A percentile compares a stretch with the other conserved stretches of the same genome.
phyloP scores from a whole-genome alignment of 2,113 vertebrate species.

The Stictonetta naevosa region DNA sequence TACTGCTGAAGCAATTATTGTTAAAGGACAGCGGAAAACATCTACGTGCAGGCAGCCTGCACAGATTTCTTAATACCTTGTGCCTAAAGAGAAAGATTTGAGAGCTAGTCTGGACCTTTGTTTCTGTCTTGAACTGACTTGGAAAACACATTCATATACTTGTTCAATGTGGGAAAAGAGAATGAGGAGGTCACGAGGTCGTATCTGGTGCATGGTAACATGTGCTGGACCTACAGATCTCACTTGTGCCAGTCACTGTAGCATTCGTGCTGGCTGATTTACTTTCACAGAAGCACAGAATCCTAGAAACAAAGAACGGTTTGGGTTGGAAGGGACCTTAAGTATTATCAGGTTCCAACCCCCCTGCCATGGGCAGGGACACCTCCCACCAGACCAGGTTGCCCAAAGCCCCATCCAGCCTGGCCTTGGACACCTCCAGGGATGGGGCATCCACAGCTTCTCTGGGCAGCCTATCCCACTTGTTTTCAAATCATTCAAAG shows the following conservation, averaged over 20 bases:
- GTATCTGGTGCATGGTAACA: not conserved
- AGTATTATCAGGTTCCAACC: not conserved
- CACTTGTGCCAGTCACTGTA: not conserved
- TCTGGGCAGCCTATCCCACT: not conserved
- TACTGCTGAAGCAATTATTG: not conserved
- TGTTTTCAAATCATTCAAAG: not conserved
- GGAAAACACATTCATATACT: not conserved
- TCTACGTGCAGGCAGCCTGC: not conserved
- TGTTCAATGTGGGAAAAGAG: not conserved
- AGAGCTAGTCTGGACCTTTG: not conserved
- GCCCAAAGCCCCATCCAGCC: not conserved
- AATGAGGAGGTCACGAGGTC: not conserved
- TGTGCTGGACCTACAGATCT: not conserved
- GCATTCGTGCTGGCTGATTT: rapidly evolving
- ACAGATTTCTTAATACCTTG: not conserved
- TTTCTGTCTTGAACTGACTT: not conserved
- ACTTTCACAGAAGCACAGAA: not conserved
- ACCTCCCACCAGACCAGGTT: not conserved
- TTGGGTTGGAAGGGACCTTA: not conserved
- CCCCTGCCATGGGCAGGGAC: not conserved
- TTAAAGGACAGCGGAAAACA: not conserved
- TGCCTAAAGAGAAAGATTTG: not conserved
- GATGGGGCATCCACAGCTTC: not conserved
- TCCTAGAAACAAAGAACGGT: not conserved
- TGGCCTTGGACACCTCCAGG: not conserved